phyloP scores from a whole-genome alignment of 2,113 vertebrate genomes.

The Caretta caretta region DNA sequence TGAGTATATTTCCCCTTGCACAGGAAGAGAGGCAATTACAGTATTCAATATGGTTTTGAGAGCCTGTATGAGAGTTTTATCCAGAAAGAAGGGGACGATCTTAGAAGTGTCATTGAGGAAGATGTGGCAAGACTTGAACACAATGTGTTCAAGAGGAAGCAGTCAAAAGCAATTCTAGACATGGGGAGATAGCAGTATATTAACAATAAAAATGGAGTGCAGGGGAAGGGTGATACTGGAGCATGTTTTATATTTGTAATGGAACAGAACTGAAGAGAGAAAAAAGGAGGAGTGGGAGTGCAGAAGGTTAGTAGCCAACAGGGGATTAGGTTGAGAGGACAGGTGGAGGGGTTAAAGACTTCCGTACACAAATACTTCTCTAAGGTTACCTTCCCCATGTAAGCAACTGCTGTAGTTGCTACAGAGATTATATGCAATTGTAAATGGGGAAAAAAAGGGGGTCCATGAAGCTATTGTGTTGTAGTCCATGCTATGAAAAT shows the following conservation, averaged over 20 bases:
- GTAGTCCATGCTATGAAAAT: not conserved
- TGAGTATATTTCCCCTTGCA: not conserved
- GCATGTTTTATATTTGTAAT: not conserved
- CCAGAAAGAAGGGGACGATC: not conserved
- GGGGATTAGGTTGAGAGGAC: not conserved
- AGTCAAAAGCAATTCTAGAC: not conserved
- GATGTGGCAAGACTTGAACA: not conserved
- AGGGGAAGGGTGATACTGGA: not conserved
- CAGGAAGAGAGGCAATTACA: not conserved
- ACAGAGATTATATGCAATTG: not conserved
- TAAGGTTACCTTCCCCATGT: not conserved
- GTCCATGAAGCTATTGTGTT: not conserved
- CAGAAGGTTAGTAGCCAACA: not conserved
- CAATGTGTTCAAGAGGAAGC: not conserved
- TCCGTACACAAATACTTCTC: not conserved
- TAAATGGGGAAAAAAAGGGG: not conserved
- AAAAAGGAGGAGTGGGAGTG: not conserved
- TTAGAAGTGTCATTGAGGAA: not conserved
- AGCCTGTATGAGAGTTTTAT: not conserved
- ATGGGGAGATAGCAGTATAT: not conserved
- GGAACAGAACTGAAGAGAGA: not conserved
- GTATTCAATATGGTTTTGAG: not conserved
- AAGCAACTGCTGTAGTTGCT: not conserved
- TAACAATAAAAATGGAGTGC: not conserved
- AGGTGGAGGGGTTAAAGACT: not conserved